Base-by-base conservation (phyloP, 2,113 vertebrate genomes). In the Solenodon paradoxus region DNA sequence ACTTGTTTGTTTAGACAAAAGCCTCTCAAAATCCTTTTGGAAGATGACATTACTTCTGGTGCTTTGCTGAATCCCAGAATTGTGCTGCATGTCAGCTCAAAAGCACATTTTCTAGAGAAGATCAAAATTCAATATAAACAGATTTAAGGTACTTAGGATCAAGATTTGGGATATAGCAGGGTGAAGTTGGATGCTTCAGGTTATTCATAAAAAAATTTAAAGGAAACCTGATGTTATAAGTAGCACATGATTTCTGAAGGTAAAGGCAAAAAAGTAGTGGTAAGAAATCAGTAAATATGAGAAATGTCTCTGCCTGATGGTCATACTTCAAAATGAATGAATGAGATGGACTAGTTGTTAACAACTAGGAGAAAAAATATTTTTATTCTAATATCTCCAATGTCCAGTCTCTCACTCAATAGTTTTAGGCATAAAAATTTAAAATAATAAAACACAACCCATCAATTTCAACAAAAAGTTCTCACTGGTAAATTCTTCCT, bases 331-430 rank as follows among this genome's bases (percentile, higher is more conserved):
- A 84, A 88, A 68, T 20, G 32, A 89, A 40, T 57, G 2, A 35
- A 40, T 17, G n/a, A 84, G 32, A 57, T 49, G 4, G 0, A 0
- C 5, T 77, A 30, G 6, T 26, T 3, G 2, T 5, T 42, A 45
- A 4, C 9, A 79, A 22, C 24, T 42, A 90, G 11, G 16, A 19
- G 28, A 38, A 47, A 11, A 42, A 81, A 5, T 9, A 59, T 49
- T 61, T 63, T 9, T 38, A 10, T 68, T 90, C 28, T 51, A 63
- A 35, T 66, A 5, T 38, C 16, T 63, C 8, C 42, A 90, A 82
- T 79, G 7, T 4, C 20, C 11, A 86, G 1, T n/a, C 6, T 89
- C 24, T 81, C 28, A 80, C 6, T 64, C 17, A 78, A 86, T 0
- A 35, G 30, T 51, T 87, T 32, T 53, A 79, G 17, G 30, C 10